Evolutionary conservation across 2,797 vertebrate species (phyloP).

Genomic region (Sebastes steindachneri): DNA sequence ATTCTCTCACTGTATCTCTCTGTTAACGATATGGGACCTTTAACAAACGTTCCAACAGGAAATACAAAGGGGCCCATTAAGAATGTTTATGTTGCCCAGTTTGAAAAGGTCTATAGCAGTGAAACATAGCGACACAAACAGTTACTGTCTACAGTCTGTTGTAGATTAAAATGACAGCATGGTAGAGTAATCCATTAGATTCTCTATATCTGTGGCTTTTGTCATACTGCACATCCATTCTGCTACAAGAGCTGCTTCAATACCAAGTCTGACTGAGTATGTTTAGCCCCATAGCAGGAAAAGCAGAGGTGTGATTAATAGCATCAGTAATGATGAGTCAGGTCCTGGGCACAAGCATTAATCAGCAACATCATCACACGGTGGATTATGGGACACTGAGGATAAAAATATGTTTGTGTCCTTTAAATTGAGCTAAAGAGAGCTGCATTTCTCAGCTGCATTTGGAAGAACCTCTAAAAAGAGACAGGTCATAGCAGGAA

Average conservation of each 20-base stretch:
- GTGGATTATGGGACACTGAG: background rate
- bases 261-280: background rate
- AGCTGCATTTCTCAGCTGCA: background rate
- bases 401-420: background rate
- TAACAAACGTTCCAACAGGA: too few species aligned
- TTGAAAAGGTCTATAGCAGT: too few species aligned
- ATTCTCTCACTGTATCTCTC: background rate
- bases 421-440: background rate
- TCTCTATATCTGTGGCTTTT: background rate
- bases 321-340: background rate
- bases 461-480: background rate
- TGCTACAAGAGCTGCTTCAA: background rate
- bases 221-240: background rate
- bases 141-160: too few species aligned
- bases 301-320: background rate
- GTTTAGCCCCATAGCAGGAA: too few species aligned
- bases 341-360: background rate
- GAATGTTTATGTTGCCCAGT: too few species aligned
- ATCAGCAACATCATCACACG: background rate
- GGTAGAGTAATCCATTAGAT: too few species aligned
- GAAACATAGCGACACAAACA: too few species aligned
- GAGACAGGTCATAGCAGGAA: background rate
- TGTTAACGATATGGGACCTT: too few species aligned
- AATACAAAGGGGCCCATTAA: too few species aligned
- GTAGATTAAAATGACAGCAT: too few species aligned